Percentiles rank a stretch among this genome's conserved stretches.
Conservation (phyloP, 1,140 invertebrate species). For the Ceratitis capitata region DNA sequence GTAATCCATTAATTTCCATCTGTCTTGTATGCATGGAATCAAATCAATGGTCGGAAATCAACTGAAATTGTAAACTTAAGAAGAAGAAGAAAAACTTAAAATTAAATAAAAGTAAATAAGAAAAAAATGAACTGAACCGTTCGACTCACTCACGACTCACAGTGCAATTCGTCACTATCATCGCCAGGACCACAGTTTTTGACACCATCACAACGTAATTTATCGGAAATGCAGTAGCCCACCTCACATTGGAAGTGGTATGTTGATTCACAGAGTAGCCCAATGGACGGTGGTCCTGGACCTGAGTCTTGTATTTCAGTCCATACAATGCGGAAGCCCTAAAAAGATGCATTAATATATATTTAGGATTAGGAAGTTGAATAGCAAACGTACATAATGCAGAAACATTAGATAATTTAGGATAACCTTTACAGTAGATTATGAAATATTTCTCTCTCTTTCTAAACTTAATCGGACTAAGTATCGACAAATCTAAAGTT, state of each 20-base stretch:
- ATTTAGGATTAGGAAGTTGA: too few species aligned
- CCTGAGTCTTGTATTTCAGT: constrained; percentile 78
- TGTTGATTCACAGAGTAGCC: constrained; percentile 62
- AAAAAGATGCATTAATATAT: constrained; percentile 51
- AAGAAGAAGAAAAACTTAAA: constrained; percentile 45
- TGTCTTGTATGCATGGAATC: constrained; percentile 23
- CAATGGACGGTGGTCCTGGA: constrained; percentile 61
- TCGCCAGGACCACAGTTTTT: constrained; percentile 84
- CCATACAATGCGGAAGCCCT: constrained; percentile 89
- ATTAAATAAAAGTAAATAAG: constrained; percentile 48
- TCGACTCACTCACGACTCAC: constrained; percentile 74
- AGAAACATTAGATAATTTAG: too few species aligned
- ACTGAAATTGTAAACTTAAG: constrained; percentile 53
- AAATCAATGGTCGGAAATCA: constrained; percentile 43
- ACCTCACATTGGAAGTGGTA: constrained; percentile 67
- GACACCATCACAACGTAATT: constrained; percentile 79
- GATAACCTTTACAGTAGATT: too few species aligned
- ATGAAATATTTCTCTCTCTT: too few species aligned
- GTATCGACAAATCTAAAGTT: too few species aligned
- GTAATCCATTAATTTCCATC: constrained; percentile 43
- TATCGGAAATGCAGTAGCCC: constrained; percentile 82
- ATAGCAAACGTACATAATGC: too few species aligned
- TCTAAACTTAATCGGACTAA: too few species aligned
- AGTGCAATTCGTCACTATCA: constrained; percentile 82
- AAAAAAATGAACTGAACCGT: constrained; percentile 66